Evolutionary conservation across 2,888 invertebrate species (phyloP), one percentile per base, ranked within the genome.

Genomic region (Leucania comma): DNA sequence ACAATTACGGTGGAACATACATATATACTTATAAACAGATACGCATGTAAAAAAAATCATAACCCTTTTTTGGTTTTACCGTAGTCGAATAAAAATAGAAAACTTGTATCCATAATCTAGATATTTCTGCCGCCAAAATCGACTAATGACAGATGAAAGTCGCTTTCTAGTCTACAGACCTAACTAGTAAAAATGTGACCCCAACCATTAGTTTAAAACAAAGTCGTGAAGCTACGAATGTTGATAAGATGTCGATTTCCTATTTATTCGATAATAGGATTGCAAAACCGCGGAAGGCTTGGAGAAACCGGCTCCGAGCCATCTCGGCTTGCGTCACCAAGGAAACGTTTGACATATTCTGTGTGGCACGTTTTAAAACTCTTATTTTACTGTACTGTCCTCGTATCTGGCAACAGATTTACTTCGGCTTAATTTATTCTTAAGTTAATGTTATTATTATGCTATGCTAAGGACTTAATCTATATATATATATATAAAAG

Each of bases 211-310:
- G 75, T 75, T 68, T 80, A 58, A 35, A 54, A 51, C 46, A 2
- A 26, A 53, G 22, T 67, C 59, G 74, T 68, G 77, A 80, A 29
- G 64, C 56, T 53, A 10, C 65, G 77, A 79, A 82, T 83, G 75
- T 61, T 75, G 82, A 85, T 87, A 85, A 84, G 77, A 65, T 67
- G 68, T 64, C 51, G 72, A 82, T 87, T 88, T 88, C 78, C 87
- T 88, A 85, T 86, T 84, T 77, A 85, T 81, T 83, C 82, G 82
- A 83, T 85, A 82, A 86, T 83, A 86, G 74, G 72, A 80, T 90
- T 92, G 88, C 90, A 88, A 92, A 90, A 92, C 85, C 82, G 80
- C 90, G 91, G 90, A 92, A 91, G 89, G 75, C 84, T 80, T 75
- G 72, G 89, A 80, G 91, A 91, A 92, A 90, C 89, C 82, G 73